phyloP scores from a whole-genome alignment of 2,888 invertebrate species.

The Corbicula japonica region DNA sequence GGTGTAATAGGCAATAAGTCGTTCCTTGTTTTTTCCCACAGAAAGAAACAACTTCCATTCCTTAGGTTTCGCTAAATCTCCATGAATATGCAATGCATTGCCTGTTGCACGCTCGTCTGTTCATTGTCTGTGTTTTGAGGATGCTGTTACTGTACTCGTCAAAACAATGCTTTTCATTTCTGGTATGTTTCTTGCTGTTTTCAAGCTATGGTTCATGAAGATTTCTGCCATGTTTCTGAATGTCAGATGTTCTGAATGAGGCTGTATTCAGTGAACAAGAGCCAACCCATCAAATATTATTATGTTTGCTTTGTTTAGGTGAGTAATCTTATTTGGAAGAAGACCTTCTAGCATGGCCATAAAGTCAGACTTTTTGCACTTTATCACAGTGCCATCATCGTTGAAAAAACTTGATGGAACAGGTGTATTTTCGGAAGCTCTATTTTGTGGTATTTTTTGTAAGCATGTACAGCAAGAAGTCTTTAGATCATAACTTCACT shows the following conservation, averaged over 20 bases:
- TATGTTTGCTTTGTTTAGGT: not conserved
- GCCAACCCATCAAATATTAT: slow-evolving; percentile 12
- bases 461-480: slow-evolving; percentile 7
- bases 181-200: too few species aligned
- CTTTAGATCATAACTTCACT: slow-evolving; percentile 1
- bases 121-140: not conserved
- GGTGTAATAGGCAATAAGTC: not conserved
- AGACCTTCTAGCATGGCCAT: slow-evolving; percentile 1
- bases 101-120: not conserved
- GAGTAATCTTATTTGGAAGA: not conserved
- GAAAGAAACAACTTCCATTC: not conserved
- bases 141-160: too few species aligned
- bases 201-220: too few species aligned
- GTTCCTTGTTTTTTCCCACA: not conserved
- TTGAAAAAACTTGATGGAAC: slow-evolving; percentile 9
- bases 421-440: slow-evolving; percentile 19
- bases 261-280: not conserved
- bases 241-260: not conserved
- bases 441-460: slow-evolving; percentile 13
- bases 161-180: too few species aligned
- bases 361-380: slow-evolving; percentile 1
- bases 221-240: too few species aligned
- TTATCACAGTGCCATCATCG: slow-evolving; percentile 14
- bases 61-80: not conserved
- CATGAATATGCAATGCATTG: not conserved